phyloP scores from a whole-genome alignment of 2,113 vertebrate species.

The Enhydra lutris region DNA sequence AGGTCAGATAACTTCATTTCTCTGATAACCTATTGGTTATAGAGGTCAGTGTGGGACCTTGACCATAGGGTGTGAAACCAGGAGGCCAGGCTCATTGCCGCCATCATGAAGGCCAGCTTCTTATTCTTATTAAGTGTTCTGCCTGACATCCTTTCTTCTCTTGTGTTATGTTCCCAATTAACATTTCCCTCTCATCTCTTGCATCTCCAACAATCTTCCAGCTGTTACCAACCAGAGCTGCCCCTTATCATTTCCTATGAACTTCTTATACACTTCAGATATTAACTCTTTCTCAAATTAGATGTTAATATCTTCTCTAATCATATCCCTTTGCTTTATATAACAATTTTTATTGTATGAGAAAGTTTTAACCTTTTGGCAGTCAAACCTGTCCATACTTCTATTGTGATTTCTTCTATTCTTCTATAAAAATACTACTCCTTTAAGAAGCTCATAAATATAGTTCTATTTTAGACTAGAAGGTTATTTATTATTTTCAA shows the following conservation, averaged over 20 bases:
- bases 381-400: neutral
- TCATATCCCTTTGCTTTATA: neutral
- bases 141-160: neutral
- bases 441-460: neutral
- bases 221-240: neutral
- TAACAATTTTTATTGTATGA: neutral
- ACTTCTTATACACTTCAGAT: neutral
- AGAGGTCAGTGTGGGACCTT: neutral
- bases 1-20: neutral
- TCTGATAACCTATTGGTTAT: neutral
- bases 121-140: accelerated
- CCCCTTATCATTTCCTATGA: neutral
- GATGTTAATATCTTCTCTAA: neutral
- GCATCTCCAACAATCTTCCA: neutral
- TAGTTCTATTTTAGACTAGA: neutral
- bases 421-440: neutral
- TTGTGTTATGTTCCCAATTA: neutral
- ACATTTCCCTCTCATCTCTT: neutral
- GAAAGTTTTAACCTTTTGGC: neutral
- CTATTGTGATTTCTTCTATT: neutral
- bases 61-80: neutral
- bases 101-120: accelerated
- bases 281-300: neutral
- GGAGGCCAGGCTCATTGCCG: accelerated
- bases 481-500: neutral